Evolutionary conservation across 1,140 invertebrate species (phyloP).

Genomic region (Musca vetustissima): DNA sequence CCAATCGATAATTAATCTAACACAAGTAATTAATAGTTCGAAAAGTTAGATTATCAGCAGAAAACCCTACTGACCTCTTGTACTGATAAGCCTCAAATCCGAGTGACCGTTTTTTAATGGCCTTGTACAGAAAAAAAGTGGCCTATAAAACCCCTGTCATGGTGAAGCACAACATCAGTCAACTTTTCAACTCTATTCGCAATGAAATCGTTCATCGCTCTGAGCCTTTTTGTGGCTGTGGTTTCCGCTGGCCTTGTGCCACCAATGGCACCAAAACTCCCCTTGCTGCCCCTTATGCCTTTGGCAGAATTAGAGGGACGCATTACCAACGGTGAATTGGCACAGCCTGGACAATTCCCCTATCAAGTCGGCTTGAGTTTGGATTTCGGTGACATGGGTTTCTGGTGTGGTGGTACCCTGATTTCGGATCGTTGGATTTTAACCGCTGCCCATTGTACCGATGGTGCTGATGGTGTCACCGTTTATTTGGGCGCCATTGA

Average conservation of each 20-base stretch:
- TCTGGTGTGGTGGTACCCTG: constrained; percentile 26
- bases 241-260: constrained; percentile 14
- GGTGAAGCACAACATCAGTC: not conserved
- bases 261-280: too few relatives aligned
- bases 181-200: not conserved
- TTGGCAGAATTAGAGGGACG: constrained; percentile 33
- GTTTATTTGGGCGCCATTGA: constrained; percentile 12
- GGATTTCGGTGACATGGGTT: not conserved
- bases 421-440: constrained; percentile 7
- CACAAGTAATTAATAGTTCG: too few relatives aligned
- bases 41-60: too few relatives aligned
- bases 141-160: not conserved
- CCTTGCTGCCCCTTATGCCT: not conserved
- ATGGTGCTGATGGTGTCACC: not conserved
- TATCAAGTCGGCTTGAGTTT: constrained; percentile 22
- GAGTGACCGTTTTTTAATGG: too few relatives aligned
- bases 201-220: constrained; percentile 12
- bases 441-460: constrained; percentile 22
- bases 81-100: too few relatives aligned
- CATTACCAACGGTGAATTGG: constrained; percentile 45
- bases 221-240: constrained; percentile 9
- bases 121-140: too few relatives aligned
- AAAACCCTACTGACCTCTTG: not conserved
- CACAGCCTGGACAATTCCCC: constrained; percentile 20
- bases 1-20: too few relatives aligned